Evolutionary conservation across 2,888 invertebrate genomes (phyloP).

Genomic region (Pristionchus maxplancki): DNA sequence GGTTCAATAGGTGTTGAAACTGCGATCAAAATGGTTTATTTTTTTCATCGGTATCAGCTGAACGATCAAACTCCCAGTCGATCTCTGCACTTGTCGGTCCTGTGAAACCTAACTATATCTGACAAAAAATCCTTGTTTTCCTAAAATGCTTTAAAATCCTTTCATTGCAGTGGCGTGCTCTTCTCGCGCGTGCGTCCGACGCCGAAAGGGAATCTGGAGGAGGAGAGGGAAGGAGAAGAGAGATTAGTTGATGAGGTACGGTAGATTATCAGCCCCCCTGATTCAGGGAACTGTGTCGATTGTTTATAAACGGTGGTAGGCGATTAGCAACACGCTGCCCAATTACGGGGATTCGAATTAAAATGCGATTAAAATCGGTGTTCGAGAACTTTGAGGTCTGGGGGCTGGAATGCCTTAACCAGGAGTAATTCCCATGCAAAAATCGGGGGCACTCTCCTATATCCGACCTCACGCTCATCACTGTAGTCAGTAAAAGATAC

Average conservation of each 20-base stretch:
- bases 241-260: not conserved
- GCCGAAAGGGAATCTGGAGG: slow-evolving; percentile 1
- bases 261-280: too few species aligned
- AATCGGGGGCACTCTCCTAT: too few species aligned
- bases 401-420: too few species aligned
- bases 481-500: too few species aligned
- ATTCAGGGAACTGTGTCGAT: not conserved
- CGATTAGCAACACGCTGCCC: too few species aligned
- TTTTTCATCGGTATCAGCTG: not conserved
- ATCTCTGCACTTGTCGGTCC: too few species aligned
- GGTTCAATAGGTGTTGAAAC: not conserved
- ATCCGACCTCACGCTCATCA: too few species aligned
- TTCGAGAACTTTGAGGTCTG: too few species aligned
- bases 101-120: not conserved
- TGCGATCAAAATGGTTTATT: not conserved
- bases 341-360: too few species aligned
- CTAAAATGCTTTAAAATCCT: not conserved
- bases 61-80: not conserved
- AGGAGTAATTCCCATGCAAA: too few species aligned
- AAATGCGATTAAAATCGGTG: too few species aligned
- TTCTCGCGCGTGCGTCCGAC: slow-evolving; percentile 70
- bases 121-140: not conserved
- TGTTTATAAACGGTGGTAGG: too few species aligned
- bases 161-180: slow-evolving; percentile 69
- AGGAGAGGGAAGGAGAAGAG: not conserved